A percentile compares a stretch with the other conserved stretches of the same genome.
phyloP scores from a whole-genome alignment of 2,113 vertebrate genomes.

The Corythaixoides concolor region DNA sequence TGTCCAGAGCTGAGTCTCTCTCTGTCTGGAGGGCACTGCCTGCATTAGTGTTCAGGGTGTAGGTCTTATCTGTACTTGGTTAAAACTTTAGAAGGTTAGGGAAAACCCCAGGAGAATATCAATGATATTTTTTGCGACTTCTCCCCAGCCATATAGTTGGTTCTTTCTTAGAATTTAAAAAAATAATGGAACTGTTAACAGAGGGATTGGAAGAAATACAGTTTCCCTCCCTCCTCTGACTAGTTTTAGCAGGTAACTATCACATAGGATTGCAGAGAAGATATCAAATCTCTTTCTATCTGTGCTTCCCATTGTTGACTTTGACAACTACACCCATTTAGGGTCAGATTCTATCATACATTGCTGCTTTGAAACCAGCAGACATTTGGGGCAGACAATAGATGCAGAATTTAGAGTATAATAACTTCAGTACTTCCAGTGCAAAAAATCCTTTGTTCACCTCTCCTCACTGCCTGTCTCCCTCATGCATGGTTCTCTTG shows the following conservation, averaged over 20 bases:
- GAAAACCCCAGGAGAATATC: neutral
- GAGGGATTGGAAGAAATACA: neutral
- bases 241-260: neutral
- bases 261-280: neutral
- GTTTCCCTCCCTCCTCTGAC: neutral
- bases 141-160: neutral
- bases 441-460: neutral
- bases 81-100: neutral
- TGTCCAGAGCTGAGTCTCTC: neutral
- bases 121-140: neutral
- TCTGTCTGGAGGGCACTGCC: neutral
- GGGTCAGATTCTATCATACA: neutral
- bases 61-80: neutral
- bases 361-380: slow-evolving; percentile 29
- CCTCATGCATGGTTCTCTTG: neutral
- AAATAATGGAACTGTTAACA: neutral
- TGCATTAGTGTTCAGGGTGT: neutral
- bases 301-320: slow-evolving; percentile 26
- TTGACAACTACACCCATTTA: slow-evolving; percentile 16
- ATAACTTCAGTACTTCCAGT: neutral
- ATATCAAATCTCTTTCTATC: slow-evolving; percentile 25
- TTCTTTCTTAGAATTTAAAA: neutral
- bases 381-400: neutral
- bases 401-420: slow-evolving; percentile 30
- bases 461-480: neutral